Conservation (phyloP, 2,113 vertebrate genomes). For the Macrotis lagotis region DNA sequence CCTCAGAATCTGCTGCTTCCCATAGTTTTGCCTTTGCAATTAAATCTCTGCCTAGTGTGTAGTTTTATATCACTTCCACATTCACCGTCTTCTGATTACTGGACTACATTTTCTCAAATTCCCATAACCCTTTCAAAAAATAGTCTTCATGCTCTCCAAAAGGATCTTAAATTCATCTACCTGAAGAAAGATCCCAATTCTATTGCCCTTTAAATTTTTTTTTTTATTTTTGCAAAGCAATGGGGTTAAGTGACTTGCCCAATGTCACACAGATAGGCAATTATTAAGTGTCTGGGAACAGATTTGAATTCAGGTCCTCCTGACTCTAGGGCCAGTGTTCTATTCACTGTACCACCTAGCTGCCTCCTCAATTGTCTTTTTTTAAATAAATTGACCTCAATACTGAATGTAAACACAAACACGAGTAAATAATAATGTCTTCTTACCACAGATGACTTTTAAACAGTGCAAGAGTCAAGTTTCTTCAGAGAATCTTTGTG, state of each 20-base stretch:
- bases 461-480: background rate
- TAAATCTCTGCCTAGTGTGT: background rate
- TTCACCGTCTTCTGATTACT: background rate
- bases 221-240: too few species aligned
- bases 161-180: background rate
- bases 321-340: too few species aligned
- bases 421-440: background rate
- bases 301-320: too few species aligned
- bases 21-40: slow-evolving; percentile 21
- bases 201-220: slow-evolving; percentile 4
- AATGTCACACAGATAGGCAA: too few species aligned
- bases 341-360: too few species aligned
- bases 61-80: slow-evolving; percentile 9
- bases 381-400: background rate
- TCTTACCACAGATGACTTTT: background rate
- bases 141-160: background rate
- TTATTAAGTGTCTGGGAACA: too few species aligned
- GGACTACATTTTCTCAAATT: background rate
- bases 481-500: background rate
- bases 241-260: too few species aligned
- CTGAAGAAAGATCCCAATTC: background rate
- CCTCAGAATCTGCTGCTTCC: slow-evolving; percentile 10
- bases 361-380: too few species aligned
- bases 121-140: slow-evolving; percentile 1
- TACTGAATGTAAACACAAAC: background rate